These are phyloP conservation scores for Microhierax caerulescens DNA, from an alignment of 2,797 vertebrate genomes.

Conservation along the genomic window DNA sequence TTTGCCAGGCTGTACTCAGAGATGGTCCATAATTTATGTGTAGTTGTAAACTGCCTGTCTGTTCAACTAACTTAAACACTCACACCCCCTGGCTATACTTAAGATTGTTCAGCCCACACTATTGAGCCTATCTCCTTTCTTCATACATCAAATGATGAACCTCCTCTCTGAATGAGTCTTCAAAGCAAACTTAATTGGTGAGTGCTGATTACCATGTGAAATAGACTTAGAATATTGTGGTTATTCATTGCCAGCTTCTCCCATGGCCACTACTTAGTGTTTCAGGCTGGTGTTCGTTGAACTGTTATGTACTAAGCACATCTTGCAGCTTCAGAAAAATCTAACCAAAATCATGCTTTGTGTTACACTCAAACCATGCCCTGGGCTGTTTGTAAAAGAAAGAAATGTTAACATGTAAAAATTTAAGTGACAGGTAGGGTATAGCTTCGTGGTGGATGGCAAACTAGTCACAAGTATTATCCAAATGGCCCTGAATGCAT, in stretches of 20 bases:
- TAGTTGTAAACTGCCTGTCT: not conserved
- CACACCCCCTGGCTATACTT: not conserved
- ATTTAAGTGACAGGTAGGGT: not conserved
- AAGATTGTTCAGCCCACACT: not conserved
- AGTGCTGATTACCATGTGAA: not conserved
- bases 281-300: not conserved
- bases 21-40: accelerated
- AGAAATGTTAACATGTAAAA: not conserved
- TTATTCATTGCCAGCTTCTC: not conserved
- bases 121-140: not conserved
- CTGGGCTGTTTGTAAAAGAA: not conserved
- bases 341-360: not conserved
- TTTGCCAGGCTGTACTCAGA: not conserved
- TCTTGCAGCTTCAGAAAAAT: not conserved
- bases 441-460: not conserved
- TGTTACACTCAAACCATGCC: not conserved
- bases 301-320: accelerated
- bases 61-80: not conserved
- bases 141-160: not conserved
- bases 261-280: accelerated
- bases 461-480: not conserved
- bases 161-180: not conserved
- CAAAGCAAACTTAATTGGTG: not conserved
- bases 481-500: no score
- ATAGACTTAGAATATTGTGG: not conserved